phyloP scores from a whole-genome alignment of 1,140 invertebrate species.

The Stenopsyche tienmushanensis region DNA sequence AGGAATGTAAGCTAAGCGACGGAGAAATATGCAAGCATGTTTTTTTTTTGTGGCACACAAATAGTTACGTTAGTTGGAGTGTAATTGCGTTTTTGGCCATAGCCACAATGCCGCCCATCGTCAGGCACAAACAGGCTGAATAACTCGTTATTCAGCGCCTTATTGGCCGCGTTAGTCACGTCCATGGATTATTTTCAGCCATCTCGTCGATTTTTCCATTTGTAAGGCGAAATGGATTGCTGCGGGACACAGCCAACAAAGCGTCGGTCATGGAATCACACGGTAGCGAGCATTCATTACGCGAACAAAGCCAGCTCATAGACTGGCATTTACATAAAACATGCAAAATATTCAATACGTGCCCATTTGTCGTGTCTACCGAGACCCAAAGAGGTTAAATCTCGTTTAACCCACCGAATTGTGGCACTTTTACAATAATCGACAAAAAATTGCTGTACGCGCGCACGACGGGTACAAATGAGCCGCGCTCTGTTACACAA shows the following conservation, averaged over 20 bases:
- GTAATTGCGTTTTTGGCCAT: background rate
- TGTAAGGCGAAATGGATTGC: background rate
- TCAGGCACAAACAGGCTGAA: background rate
- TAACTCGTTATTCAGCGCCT: background rate
- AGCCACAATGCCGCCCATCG: background rate
- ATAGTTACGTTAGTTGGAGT: no score
- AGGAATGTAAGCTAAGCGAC: no score
- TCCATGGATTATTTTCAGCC: background rate
- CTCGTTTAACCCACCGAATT: conserved; percentile 7
- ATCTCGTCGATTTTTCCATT: background rate
- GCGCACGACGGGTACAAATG: background rate
- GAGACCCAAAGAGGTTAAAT: background rate
- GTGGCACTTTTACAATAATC: background rate
- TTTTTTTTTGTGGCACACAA: no score
- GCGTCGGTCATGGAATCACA: conserved; percentile 27
- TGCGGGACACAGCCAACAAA: conserved; percentile 10
- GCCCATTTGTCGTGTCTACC: background rate
- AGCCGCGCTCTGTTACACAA: background rate
- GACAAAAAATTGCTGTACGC: background rate
- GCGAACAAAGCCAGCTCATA: background rate
- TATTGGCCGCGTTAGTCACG: background rate
- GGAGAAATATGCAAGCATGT: no score
- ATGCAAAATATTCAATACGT: background rate
- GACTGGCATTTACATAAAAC: conserved; percentile 20
- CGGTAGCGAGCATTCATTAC: conserved; percentile 31